phyloP scores from a whole-genome alignment of 2,797 vertebrate genomes.

The Cygnus olor region DNA sequence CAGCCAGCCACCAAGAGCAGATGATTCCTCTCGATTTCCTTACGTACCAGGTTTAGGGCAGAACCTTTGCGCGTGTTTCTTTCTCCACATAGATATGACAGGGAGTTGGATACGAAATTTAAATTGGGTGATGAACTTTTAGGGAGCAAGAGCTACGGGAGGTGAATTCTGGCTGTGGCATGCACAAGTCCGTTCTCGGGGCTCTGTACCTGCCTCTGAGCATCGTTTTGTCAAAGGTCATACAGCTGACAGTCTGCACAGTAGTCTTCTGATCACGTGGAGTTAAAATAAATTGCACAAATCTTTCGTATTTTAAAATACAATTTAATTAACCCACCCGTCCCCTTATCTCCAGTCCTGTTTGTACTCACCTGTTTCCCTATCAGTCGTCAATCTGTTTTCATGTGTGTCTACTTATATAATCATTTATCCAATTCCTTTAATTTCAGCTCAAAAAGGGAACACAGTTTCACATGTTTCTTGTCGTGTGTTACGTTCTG shows the following conservation, averaged over 20 bases:
- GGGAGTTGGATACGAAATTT: background rate
- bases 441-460: background rate
- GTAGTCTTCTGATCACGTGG: fast-evolving
- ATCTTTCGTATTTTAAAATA: background rate
- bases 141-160: background rate
- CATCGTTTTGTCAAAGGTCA: background rate
- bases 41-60: background rate
- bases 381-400: background rate
- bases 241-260: fast-evolving
- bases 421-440: conserved; percentile 20
- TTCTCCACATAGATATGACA: background rate
- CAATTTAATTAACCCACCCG: conserved; percentile 25
- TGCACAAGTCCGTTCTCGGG: background rate
- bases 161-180: background rate
- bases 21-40: background rate
- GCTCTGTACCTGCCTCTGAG: background rate
- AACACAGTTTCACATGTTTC: background rate
- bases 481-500: background rate
- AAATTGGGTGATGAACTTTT: background rate
- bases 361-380: conserved; percentile 21
- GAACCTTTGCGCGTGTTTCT: background rate
- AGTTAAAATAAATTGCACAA: background rate
- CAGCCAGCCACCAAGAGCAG: background rate
- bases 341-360: conserved; percentile 15
- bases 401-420: background rate